Evolutionary conservation across 1,140 invertebrate genomes (phyloP).

Genomic region (Halesus radiatus): DNA sequence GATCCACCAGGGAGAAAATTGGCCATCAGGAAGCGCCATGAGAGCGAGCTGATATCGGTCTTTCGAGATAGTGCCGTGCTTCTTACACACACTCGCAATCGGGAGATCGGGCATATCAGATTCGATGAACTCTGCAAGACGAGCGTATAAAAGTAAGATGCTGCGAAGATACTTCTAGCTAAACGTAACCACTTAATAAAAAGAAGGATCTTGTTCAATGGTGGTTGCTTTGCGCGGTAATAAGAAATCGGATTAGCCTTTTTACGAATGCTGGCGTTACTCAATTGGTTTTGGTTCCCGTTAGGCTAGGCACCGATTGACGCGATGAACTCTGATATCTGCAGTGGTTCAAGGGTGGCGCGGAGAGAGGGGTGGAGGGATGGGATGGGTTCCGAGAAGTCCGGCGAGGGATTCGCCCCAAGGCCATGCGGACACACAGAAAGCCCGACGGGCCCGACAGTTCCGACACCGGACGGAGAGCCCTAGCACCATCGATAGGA

Average conservation of each 20-base stretch:
- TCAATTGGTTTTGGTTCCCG: not conserved
- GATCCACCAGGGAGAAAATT: not conserved
- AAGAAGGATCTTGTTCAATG: not conserved
- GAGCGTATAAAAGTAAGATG: not conserved
- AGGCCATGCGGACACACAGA: not conserved
- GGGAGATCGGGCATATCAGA: slow-evolving; percentile 8
- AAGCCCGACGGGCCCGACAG: not conserved
- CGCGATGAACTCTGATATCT: slow-evolving; percentile 22
- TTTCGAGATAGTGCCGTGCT: not conserved
- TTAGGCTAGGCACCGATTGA: not conserved
- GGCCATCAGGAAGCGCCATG: too few relatives aligned
- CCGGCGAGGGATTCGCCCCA: slow-evolving; percentile 8
- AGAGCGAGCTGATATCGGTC: not conserved
- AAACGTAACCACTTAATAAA: not conserved
- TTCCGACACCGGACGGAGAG: not conserved
- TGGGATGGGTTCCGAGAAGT: slow-evolving; percentile 10
- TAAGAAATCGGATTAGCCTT: not conserved
- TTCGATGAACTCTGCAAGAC: slow-evolving; percentile 25
- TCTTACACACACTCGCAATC: not conserved
- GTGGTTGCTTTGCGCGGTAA: not conserved
- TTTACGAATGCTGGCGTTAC: not conserved
- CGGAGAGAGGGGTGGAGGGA: not conserved
- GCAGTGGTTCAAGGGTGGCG: not conserved
- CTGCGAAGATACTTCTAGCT: not conserved
- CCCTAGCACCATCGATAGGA: too few relatives aligned